These are phyloP conservation scores for Lamproptera curius DNA, from an alignment of 2,888 invertebrate genomes.

Conservation along the genomic window DNA sequence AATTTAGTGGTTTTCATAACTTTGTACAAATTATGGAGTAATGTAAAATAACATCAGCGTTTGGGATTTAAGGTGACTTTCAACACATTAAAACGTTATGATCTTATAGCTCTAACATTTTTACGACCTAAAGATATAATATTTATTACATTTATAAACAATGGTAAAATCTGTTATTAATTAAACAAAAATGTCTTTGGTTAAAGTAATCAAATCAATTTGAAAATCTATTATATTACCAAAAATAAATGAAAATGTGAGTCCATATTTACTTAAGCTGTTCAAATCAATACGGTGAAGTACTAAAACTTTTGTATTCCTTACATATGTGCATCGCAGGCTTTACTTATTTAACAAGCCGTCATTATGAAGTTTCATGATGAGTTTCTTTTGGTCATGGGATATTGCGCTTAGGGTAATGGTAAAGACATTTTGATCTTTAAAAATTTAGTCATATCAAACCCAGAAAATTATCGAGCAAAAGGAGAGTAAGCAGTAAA, in stretches of 20 bases:
- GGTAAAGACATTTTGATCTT: neutral
- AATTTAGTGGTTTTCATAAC: too few relatives aligned
- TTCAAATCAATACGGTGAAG: too few relatives aligned
- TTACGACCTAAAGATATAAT: neutral
- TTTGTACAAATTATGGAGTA: neutral
- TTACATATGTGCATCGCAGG: neutral
- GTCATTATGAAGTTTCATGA: neutral
- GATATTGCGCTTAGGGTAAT: neutral
- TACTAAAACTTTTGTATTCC: neutral
- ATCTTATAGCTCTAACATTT: neutral
- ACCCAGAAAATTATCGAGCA: neutral
- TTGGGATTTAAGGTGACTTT: neutral
- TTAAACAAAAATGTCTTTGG: neutral
- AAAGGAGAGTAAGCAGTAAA: neutral
- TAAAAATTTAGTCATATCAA: neutral
- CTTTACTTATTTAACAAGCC: neutral
- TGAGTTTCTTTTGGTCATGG: too few relatives aligned
- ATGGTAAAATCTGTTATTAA: neutral
- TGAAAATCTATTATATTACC: neutral
- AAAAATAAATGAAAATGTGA: too few relatives aligned
- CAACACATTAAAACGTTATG: neutral
- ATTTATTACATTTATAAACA: neutral
- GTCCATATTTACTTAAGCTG: too few relatives aligned
- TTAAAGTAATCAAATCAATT: neutral
- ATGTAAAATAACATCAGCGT: neutral